Base-by-base conservation (phyloP, 2,113 vertebrate species). In the Cottus gobio region DNA sequence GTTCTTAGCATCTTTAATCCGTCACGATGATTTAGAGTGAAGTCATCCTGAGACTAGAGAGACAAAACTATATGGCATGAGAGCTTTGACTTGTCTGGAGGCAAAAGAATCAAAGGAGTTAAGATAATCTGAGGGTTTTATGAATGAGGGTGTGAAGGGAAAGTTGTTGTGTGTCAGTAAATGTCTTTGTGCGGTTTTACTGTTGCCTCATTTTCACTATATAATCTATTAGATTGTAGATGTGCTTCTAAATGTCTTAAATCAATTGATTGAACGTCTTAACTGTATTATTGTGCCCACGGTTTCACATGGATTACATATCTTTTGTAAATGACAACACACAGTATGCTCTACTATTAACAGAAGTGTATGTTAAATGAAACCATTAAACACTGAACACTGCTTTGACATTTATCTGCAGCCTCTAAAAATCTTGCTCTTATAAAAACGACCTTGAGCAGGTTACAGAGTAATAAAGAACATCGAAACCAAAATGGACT, bases 401-500 rank as follows among this genome's bases (percentile, higher is more conserved):
- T 72, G 67, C 75, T 77, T 56, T 86, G 77, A 83, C 81, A 84
- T 83, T 85, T 50, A 87, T 69, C 37, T 31, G 61, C 13, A 73
- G 60, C 79, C 63, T 79, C 70, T 60, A 76, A 80, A 66, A 74
- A 75, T 57, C 67, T 24, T 36, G 16, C 64, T 88, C 48, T 58
- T 75, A 42, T 60, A 69, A 81, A 81, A 83, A 86, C 48, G 44
- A 85, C 84, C 87, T 90, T 89, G 86, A 87, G 54, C 42, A 22
- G 42, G 65, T 70, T 75, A 24, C 44, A 26, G 5, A 39, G 58
- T 65, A 79, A 86, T 89, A 88, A 89, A 87, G 76, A 3, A 85
- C 79, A 88, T 26, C 68, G 58, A 86, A 73, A 76, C 75, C 70
- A 85, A 88, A 88, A 87, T 82, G 77, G 80, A 80, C 65, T 65